phyloP scores from a whole-genome alignment of 2,797 vertebrate species.

The Vespertilio murinus region DNA sequence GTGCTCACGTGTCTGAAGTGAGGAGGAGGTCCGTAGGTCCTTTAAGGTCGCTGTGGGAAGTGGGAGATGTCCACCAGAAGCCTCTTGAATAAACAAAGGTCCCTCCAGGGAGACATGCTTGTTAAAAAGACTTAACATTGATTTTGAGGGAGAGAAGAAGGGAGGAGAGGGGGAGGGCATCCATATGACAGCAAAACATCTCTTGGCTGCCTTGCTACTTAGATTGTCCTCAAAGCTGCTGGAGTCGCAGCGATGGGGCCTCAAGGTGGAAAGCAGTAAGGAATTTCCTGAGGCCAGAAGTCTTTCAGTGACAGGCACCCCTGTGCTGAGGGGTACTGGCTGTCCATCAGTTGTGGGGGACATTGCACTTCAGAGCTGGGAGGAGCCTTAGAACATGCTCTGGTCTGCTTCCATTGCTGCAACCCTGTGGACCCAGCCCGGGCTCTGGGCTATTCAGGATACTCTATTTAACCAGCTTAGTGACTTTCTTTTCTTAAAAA shows the following conservation, averaged over 20 bases:
- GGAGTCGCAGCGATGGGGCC: too few relatives aligned
- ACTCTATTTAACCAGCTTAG: not conserved
- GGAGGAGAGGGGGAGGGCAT: not conserved
- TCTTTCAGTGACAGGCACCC: not conserved
- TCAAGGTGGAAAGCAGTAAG: not conserved
- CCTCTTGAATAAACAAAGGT: not conserved
- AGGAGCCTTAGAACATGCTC: fast-evolving
- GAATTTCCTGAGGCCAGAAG: not conserved
- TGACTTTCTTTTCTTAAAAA: too few relatives aligned
- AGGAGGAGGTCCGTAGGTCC: not conserved
- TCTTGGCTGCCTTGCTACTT: not conserved
- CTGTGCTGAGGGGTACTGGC: not conserved
- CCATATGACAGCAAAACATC: not conserved
- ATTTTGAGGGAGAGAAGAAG: not conserved
- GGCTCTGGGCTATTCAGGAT: not conserved
- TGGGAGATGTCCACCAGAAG: not conserved
- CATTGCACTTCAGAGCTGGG: not conserved
- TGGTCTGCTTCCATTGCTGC: not conserved
- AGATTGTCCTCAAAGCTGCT: not conserved
- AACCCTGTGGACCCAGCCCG: not conserved
- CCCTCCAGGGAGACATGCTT: not conserved
- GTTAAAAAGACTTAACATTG: not conserved
- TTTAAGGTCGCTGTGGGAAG: not conserved
- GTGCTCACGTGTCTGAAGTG: not conserved
- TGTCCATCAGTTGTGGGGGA: not conserved